These are phyloP conservation scores for Chaetodon trifascialis DNA, from an alignment of 2,113 vertebrate genomes.

Conservation along the genomic window DNA sequence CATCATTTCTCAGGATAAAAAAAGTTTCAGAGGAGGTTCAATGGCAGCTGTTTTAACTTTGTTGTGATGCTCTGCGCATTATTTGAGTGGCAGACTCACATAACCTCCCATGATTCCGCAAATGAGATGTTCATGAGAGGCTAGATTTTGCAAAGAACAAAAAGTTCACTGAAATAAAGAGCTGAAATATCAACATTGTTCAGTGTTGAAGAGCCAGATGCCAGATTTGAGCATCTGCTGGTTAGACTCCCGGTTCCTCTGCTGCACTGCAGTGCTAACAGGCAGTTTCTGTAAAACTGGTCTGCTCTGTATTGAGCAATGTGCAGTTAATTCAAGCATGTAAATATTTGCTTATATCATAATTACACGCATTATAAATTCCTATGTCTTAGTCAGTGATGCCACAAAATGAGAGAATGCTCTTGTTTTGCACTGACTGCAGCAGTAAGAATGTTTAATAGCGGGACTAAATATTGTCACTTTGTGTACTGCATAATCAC, in stretches of 20 bases:
- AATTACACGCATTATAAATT: neutral
- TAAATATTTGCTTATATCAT: neutral
- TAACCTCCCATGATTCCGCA: neutral
- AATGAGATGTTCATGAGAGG: neutral
- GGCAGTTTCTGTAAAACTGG: neutral
- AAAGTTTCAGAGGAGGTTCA: neutral
- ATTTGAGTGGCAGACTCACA: conserved; percentile 20
- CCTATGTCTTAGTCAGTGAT: neutral
- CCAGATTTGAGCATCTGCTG: neutral
- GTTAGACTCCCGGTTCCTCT: neutral
- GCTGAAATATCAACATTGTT: conserved; percentile 3
- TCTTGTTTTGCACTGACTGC: neutral
- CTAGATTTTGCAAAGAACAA: neutral
- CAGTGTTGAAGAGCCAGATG: neutral
- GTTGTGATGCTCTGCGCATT: conserved; percentile 20
- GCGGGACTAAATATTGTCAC: neutral
- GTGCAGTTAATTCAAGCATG: neutral
- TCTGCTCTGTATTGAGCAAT: neutral
- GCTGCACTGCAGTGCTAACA: no score
- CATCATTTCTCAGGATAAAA: conserved; percentile 45
- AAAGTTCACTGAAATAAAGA: neutral
- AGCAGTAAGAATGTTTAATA: neutral
- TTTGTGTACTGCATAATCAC: neutral
- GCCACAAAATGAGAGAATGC: neutral
- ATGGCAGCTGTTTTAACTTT: conserved; percentile 29